These are phyloP conservation scores for Emydoidea blandingii DNA, from an alignment of 2,797 vertebrate genomes.

Conservation along the genomic window DNA sequence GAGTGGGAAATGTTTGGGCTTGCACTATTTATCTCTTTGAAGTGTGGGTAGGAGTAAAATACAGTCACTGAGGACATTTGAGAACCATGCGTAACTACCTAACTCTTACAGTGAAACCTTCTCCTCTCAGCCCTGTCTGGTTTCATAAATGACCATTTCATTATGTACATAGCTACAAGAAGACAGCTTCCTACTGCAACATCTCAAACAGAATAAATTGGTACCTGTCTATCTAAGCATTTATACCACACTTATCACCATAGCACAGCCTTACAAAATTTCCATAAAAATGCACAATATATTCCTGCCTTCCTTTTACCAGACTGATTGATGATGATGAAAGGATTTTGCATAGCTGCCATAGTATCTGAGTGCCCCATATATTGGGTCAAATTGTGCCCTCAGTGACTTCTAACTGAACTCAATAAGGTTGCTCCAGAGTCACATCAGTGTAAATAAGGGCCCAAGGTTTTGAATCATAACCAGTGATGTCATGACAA, in stretches of 20 bases:
- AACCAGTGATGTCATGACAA: background rate
- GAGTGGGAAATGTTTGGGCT: background rate
- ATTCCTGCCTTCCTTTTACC: background rate
- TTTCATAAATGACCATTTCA: background rate
- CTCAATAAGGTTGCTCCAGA: background rate
- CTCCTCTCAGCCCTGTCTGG: background rate
- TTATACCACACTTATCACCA: background rate
- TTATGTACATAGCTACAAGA: background rate
- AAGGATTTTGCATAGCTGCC: background rate
- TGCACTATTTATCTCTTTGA: background rate
- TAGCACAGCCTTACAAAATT: background rate
- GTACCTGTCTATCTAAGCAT: background rate
- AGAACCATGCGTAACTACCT: background rate
- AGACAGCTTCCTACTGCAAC: background rate
- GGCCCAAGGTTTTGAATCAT: background rate
- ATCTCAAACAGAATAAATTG: background rate
- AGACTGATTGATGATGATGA: background rate
- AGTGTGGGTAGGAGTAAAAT: background rate
- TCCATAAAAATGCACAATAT: background rate
- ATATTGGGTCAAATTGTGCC: background rate
- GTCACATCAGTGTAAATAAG: background rate
- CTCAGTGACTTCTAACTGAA: background rate
- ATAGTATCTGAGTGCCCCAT: background rate
- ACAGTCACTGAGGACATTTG: background rate
- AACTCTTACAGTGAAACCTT: background rate